Conservation (phyloP, 2,888 invertebrate species). For the Cheilosia urbana region DNA sequence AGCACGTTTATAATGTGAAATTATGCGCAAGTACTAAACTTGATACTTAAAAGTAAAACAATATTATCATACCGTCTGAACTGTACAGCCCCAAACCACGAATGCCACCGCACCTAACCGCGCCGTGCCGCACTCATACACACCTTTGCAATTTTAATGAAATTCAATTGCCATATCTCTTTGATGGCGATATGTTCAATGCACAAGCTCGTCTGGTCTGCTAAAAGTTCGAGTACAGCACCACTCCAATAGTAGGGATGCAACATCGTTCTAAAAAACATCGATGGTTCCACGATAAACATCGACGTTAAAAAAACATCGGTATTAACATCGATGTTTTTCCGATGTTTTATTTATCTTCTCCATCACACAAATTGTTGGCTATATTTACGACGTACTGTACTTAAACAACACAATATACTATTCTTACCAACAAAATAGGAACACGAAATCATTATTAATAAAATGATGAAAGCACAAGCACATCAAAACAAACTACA, state of each 20-base stretch:
- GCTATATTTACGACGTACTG: no score
- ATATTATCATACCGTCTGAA: constrained; percentile 16
- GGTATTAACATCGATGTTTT: no score
- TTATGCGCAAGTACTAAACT: constrained; percentile 20
- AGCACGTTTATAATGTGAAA: constrained; percentile 23
- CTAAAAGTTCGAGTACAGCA: constrained; percentile 8
- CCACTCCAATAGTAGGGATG: constrained; percentile 5
- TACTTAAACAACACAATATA: no score
- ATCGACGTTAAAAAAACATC: no score
- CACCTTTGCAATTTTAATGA: constrained; percentile 47
- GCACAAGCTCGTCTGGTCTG: constrained; percentile 25
- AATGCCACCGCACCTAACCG: background rate
- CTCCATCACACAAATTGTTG: no score
- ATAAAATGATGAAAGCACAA: no score
- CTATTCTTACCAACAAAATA: no score
- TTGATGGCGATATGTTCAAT: constrained; percentile 38
- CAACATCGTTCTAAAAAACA: no score
- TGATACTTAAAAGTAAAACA: constrained; percentile 28
- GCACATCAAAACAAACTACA: no score
- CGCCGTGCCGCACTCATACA: constrained; percentile 7
- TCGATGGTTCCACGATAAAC: no score
- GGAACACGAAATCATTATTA: no score
- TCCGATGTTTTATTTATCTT: no score
- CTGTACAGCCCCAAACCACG: background rate
- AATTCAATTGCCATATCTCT: constrained; percentile 50